Base-by-base conservation (phyloP, 1,140 invertebrate genomes). In the Drosophila tani region DNA sequence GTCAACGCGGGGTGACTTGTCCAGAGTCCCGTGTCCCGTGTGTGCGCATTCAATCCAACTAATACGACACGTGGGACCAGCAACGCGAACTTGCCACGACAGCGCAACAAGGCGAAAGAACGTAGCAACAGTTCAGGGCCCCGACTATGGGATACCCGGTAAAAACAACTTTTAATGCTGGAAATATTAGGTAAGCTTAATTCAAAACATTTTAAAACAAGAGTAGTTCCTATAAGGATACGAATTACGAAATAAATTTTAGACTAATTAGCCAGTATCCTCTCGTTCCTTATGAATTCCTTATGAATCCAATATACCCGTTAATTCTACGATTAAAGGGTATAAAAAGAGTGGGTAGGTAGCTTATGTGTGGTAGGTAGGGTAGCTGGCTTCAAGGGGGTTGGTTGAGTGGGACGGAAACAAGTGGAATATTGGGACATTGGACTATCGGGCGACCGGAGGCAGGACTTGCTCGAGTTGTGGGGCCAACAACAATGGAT, bases 391-490 rank as follows among this genome's bases (percentile, higher is more conserved):
- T 35, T 9, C 32, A 35, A 27, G 15, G 15, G n/a, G 38, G 17
- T 7, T 38, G n/a, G 40, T 19, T 32, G 50, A 56, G 62, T 64
- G 62, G 62, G 50, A 43, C 51, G 51, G 63, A 46, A 59, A 59
- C 41, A 12, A 32, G 63, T 38, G 53, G 55, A 35, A 57, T 56
- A 74, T 43, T 35, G 32, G 32, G 32, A 35, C 32, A 35, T 45
- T 35, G 66, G 49, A 32, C 27, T 8, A 29, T 35, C 55, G 27
- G 47, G 59, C 53, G 3, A 56, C 63, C 60, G 63, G 40, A 60
- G 58, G 68, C 82, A 86, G 79, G 80, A 87, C 77, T 79, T 79
- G 84, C 76, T 88, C 58, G 80, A 88, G 81, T 83, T 88, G 84
- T 55, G 43, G 43, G 27, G 19, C 4, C n/a, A 21, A 35, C 43